Conservation (phyloP, 2,888 invertebrate species). For the Heteropelma amictum region DNA sequence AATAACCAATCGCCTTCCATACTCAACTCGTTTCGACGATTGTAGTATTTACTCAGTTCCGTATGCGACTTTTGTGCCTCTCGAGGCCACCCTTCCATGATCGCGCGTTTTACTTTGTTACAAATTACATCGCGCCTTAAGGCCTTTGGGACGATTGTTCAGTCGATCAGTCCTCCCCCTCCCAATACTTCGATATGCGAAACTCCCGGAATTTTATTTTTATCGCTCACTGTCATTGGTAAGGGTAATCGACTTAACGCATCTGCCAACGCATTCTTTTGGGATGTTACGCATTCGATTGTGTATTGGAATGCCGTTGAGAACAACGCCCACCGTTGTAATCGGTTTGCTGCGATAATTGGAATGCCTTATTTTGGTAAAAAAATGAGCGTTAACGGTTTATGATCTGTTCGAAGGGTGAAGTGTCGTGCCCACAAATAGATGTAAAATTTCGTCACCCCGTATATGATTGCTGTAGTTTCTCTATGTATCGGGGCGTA, state of each 20-base stretch:
- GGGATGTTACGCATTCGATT: slow-evolving; percentile 8
- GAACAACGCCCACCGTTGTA: slow-evolving; percentile 4
- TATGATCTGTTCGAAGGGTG: slow-evolving; percentile 16
- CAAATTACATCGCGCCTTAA: slow-evolving; percentile 3
- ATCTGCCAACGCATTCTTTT: neutral
- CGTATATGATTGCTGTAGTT: slow-evolving; percentile 17
- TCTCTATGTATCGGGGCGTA: slow-evolving; percentile 11
- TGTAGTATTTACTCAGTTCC: slow-evolving; percentile 9
- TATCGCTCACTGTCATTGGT: neutral
- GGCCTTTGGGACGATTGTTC: neutral
- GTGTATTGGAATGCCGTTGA: slow-evolving; percentile 1
- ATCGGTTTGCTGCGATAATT: neutral
- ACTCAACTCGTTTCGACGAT: slow-evolving; percentile 1
- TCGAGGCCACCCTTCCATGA: slow-evolving; percentile 6
- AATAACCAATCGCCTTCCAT: slow-evolving; percentile 6
- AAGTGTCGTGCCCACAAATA: slow-evolving; percentile 16
- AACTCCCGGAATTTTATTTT: neutral
- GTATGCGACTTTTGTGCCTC: neutral
- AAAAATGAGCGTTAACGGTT: slow-evolving; percentile 10
- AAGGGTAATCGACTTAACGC: slow-evolving; percentile 2
- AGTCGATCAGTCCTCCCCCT: slow-evolving; percentile 7
- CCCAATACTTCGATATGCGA: slow-evolving; percentile 7
- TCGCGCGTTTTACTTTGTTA: neutral
- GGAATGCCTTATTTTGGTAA: slow-evolving; percentile 2
- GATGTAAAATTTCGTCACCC: slow-evolving; percentile 19